Percentiles rank a stretch among this genome's conserved stretches.
Evolutionary conservation across 2,797 vertebrate species (phyloP).

Genomic region (Microcaecilia unicolor): DNA sequence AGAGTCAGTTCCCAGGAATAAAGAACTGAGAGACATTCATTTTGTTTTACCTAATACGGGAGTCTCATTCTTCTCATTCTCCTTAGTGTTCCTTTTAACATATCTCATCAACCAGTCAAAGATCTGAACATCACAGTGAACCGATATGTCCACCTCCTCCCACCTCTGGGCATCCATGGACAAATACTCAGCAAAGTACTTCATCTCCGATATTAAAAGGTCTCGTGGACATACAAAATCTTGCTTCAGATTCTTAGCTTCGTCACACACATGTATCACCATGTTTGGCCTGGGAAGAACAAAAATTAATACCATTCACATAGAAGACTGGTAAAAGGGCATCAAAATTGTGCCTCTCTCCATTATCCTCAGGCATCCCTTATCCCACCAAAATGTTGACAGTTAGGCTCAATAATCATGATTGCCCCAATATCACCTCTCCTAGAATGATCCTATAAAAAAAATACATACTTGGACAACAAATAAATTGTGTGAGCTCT

Average conservation of each 20-base stretch:
- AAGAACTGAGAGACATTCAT: no score
- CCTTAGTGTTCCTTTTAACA: slow-evolving; percentile 76
- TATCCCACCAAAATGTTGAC: no score
- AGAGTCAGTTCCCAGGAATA: no score
- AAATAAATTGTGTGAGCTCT: no score
- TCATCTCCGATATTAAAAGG: slow-evolving; percentile 93
- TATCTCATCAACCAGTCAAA: slow-evolving; percentile 98
- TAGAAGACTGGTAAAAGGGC: no score
- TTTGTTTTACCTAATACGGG: slow-evolving; percentile 75
- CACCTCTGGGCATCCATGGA: slow-evolving; percentile 86
- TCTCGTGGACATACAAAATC: slow-evolving; percentile 93
- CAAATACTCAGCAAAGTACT: slow-evolving; percentile 92
- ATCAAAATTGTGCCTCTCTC: no score
- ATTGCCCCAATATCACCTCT: no score
- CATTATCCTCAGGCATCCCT: no score
- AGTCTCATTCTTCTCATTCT: slow-evolving; percentile 63
- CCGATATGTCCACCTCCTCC: slow-evolving; percentile 97
- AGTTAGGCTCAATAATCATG: no score
- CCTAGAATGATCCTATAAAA: no score
- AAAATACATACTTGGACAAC: no score
- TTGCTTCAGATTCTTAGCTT: slow-evolving; percentile 93
- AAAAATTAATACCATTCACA: no score
- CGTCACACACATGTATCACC: slow-evolving; percentile 97
- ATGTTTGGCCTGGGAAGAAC: slow-evolving; percentile 76
- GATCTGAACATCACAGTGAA: slow-evolving; percentile 96